phyloP scores from a whole-genome alignment of 35 echinoderm and acorn worm genomes.

The Anneissia japonica region DNA sequence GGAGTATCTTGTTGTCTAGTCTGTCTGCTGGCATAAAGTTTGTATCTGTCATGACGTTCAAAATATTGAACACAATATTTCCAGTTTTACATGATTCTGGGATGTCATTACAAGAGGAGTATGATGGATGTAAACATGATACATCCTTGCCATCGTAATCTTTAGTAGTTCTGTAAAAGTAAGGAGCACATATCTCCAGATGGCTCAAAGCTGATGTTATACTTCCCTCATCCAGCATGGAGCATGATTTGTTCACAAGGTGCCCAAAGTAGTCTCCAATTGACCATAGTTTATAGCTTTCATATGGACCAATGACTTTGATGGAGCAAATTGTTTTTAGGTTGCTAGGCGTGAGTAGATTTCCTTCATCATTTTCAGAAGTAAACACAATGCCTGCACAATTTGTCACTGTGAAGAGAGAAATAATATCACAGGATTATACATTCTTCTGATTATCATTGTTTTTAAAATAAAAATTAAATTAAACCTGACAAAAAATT shows the following conservation, averaged over 20 bases:
- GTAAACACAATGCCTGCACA: not conserved
- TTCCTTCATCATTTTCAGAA: not conserved
- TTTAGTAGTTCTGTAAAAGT: not conserved
- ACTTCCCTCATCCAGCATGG: not conserved
- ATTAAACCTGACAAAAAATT: too few species aligned
- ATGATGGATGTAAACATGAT: not conserved
- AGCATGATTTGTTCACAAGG: not conserved
- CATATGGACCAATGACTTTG: not conserved
- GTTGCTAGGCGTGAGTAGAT: not conserved
- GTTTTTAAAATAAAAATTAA: too few species aligned
- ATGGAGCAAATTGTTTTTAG: not conserved
- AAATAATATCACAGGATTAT: too few species aligned
- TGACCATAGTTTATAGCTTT: not conserved
- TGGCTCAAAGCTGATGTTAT: not conserved
- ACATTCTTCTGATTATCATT: too few species aligned
- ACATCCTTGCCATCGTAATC: not conserved
- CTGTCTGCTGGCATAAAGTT: slow-evolving; percentile 74
- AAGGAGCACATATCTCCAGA: not conserved
- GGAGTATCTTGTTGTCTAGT: slow-evolving; percentile 42
- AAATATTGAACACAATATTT: slow-evolving; percentile 70
- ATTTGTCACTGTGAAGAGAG: not conserved
- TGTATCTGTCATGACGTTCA: slow-evolving; percentile 62
- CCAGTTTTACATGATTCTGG: slow-evolving; percentile 49
- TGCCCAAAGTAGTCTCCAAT: not conserved
- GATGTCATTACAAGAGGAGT: slow-evolving; percentile 8